Base-by-base conservation (phyloP, 2,888 invertebrate genomes). In the Eupsilia transversa region DNA sequence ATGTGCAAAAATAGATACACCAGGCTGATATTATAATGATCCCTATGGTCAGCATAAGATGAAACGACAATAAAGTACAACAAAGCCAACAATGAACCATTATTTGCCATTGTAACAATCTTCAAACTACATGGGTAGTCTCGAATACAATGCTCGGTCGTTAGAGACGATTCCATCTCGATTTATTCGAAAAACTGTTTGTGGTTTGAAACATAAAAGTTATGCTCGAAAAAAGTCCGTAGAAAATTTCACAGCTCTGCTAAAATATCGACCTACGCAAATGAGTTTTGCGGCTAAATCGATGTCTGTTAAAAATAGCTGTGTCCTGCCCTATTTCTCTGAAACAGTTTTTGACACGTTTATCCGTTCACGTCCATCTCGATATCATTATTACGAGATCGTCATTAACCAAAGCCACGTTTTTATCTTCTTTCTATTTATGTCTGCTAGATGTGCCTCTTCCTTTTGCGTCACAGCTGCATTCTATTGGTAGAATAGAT, bases 11-110 rank as follows among this genome's bases (percentile, higher is more conserved):
- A 80, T 77, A 74, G 54, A 46, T 57, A 38, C 54, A 54, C 5
- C n/a, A 23, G 23, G 1, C n/a, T 43, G 12, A 38, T 38, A 38
- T 23, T 38, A 41, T 57, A 74, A 77, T 49, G 38, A 41, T 30
- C 14, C 2, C 4, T 43, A 52, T 23, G 41, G 49, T 14, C 1
- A 60, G 49, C n/a, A 43, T 3, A 38, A 64, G 41, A 64, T 56
- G n/a, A 27, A 49, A 41, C 9, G 17, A 64, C 77, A 43, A 61
- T 76, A 20, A 67, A 43, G 6, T 17, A 56, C n/a, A 30, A 73
- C 59, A 69, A 65, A 60, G 43, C 20, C 14, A 84, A 80, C 84
- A 84, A 84, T 84, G 56, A 66, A 61, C 80, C 75, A 65, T 81
- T 84, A 81, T 54, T n/a, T 35, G 9, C 61, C 61, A 54, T 80